These are phyloP conservation scores for Drosophila yakuba DNA, from an alignment of 1,140 invertebrate genomes.

Conservation along the genomic window DNA sequence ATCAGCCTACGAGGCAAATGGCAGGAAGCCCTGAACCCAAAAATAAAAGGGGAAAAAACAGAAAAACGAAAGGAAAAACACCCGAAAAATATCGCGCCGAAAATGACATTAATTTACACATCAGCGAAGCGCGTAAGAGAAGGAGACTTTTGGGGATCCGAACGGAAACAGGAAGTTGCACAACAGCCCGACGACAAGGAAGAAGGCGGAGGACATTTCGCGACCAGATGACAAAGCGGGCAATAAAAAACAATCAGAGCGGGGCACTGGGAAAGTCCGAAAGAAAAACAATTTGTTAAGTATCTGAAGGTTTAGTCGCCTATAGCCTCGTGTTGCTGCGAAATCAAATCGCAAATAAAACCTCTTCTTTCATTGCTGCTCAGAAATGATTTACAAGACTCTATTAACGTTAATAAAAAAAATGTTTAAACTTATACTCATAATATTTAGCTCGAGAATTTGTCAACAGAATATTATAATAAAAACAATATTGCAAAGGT, in stretches of 20 bases:
- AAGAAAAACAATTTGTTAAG: slow-evolving; percentile 67
- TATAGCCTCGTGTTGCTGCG: slow-evolving; percentile 4
- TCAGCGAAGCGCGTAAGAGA: slow-evolving; percentile 68
- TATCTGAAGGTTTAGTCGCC: slow-evolving; percentile 8
- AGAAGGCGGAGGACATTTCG: slow-evolving; percentile 31
- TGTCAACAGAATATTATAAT: too few species aligned
- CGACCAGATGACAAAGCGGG: slow-evolving; percentile 67
- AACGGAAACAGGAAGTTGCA: slow-evolving; percentile 63
- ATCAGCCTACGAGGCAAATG: slow-evolving; percentile 61
- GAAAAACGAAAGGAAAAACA: slow-evolving; percentile 37
- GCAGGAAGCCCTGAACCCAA: slow-evolving; percentile 58
- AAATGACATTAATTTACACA: slow-evolving; percentile 84
- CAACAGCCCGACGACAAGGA: slow-evolving; percentile 55
- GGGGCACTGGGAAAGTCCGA: slow-evolving; percentile 23
- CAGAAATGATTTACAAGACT: too few species aligned
- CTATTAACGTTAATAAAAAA: background rate
- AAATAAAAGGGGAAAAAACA: slow-evolving; percentile 31
- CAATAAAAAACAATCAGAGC: slow-evolving; percentile 72
- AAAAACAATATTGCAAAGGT: too few species aligned
- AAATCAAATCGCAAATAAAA: background rate
- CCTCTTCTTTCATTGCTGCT: too few species aligned
- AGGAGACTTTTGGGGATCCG: background rate
- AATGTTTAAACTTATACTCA: background rate
- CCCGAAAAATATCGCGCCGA: slow-evolving; percentile 56
- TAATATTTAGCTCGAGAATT: too few species aligned